phyloP scores from a whole-genome alignment of 2,113 vertebrate genomes.

The Prionailurus viverrinus region DNA sequence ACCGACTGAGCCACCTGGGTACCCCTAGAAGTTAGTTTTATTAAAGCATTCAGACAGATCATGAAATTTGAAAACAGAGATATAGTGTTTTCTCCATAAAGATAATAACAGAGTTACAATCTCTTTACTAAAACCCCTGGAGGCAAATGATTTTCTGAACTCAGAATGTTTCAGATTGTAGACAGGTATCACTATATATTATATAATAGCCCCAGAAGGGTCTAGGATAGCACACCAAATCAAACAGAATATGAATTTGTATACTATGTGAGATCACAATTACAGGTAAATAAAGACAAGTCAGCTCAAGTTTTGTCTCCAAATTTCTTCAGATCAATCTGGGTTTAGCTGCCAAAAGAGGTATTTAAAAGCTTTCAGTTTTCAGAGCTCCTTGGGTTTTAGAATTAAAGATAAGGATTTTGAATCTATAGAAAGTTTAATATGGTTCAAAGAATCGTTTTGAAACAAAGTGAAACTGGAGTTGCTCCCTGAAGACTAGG shows the following conservation, averaged over 20 bases:
- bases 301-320: not conserved
- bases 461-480: not conserved
- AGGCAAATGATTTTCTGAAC: not conserved
- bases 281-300: not conserved
- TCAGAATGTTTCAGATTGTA: conserved; percentile 3
- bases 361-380: conserved; percentile 12
- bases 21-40: conserved; percentile 14
- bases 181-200: not conserved
- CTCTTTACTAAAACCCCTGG: not conserved
- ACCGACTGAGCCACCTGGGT: too few species aligned
- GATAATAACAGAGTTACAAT: not conserved
- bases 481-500: not conserved
- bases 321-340: not conserved
- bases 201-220: not conserved
- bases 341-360: not conserved
- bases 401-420: not conserved
- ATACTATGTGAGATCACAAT: not conserved
- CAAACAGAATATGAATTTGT: not conserved
- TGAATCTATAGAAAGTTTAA: not conserved
- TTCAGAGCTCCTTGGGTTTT: not conserved
- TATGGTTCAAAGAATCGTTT: not conserved
- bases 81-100: not conserved
- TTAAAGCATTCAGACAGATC: conserved; percentile 31
- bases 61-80: not conserved
- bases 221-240: not conserved